Conservation (phyloP, 2,797 vertebrate genomes). For the Acrocephalus scirpaceus region DNA sequence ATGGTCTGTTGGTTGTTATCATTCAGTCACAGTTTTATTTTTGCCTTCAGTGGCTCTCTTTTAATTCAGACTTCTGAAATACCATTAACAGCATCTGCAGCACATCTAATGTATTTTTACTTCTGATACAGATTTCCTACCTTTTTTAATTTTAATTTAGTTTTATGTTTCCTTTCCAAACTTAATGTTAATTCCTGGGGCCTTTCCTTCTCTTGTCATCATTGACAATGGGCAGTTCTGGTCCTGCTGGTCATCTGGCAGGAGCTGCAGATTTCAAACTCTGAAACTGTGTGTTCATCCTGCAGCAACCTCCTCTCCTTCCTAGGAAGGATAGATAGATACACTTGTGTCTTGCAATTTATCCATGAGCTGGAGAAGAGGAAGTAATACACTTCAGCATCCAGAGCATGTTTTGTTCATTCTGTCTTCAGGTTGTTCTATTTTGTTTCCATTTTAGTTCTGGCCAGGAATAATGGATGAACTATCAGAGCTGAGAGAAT, state of each 20-base stretch:
- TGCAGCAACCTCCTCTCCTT: background rate
- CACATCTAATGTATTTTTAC: background rate
- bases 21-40: background rate
- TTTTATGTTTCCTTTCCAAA: background rate
- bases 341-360: background rate
- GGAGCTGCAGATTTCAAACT: background rate
- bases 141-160: background rate
- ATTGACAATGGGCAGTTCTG: background rate
- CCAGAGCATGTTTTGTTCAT: background rate
- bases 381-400: background rate
- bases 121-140: background rate
- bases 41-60: background rate
- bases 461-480: constrained; percentile 94
- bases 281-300: background rate
- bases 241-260: background rate
- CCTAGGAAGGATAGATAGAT: background rate
- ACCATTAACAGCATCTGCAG: background rate
- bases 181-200: background rate
- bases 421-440: constrained; percentile 23
- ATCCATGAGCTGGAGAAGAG: background rate
- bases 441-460: constrained; percentile 82
- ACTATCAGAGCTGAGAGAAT: constrained; percentile 93
- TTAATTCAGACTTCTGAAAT: background rate
- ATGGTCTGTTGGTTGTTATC: background rate
- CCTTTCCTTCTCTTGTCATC: background rate